These are phyloP conservation scores for Tipula confusa DNA, from an alignment of 2,888 invertebrate species.

Conservation along the genomic window DNA sequence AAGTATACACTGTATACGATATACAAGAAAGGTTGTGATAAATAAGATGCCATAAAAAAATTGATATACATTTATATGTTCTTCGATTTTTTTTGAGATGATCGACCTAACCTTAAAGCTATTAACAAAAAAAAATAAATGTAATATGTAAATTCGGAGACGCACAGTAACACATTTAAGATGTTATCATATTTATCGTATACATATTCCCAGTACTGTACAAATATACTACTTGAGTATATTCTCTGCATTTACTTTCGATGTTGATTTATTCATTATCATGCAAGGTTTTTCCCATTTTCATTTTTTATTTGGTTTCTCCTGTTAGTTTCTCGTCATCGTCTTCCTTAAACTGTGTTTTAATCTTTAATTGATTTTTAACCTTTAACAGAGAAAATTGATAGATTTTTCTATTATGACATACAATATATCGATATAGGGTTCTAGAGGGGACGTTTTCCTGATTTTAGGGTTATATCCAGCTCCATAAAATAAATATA, in stretches of 20 bases:
- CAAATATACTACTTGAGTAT: background rate
- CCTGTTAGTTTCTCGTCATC: background rate
- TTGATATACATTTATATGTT: background rate
- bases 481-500: too few relatives aligned
- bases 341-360: background rate
- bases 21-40: background rate
- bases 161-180: background rate
- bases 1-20: background rate
- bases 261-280: background rate
- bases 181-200: background rate
- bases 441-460: background rate
- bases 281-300: background rate
- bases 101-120: conserved; percentile 25
- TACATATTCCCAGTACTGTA: background rate
- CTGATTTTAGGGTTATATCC: background rate
- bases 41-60: background rate
- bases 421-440: background rate
- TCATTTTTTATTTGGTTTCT: background rate
- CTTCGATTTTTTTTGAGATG: background rate
- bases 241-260: background rate
- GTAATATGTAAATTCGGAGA: background rate
- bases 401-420: background rate
- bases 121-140: background rate
- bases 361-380: conserved; percentile 20
- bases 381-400: background rate